Conservation (phyloP, 2,888 invertebrate genomes). For the Metallyticus violacea region DNA sequence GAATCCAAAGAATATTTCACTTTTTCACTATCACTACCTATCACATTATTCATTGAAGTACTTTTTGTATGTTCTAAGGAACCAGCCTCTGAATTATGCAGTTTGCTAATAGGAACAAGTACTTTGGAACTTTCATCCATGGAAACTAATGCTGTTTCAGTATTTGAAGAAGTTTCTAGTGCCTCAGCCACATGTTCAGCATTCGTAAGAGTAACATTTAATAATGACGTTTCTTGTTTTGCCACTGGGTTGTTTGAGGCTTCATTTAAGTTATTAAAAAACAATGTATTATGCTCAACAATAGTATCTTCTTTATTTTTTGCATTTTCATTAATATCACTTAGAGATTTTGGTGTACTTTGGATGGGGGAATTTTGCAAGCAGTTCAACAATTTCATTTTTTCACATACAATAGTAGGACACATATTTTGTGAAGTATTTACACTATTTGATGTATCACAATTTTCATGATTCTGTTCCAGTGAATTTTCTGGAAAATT, state of each 20-base stretch:
- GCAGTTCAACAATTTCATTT: no score
- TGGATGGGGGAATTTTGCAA: neutral
- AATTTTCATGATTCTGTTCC: neutral
- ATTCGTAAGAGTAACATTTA: no score
- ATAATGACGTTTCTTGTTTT: no score
- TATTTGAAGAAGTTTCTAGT: neutral
- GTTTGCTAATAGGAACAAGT: neutral
- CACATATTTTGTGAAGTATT: neutral
- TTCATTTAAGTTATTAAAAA: neutral
- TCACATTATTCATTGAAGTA: neutral
- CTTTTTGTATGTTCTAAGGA: neutral
- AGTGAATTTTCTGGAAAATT: neutral
- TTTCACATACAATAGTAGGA: neutral
- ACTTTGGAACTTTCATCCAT: neutral
- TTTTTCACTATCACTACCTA: neutral
- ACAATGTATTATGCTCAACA: neutral
- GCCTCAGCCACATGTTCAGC: no score
- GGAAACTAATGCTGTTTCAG: neutral
- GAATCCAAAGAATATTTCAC: neutral
- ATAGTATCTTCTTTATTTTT: neutral
- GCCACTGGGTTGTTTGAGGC: neutral
- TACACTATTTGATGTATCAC: neutral
- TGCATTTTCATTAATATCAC: neutral
- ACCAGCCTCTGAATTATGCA: neutral
- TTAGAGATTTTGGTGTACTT: neutral